phyloP scores from a whole-genome alignment of 2,888 invertebrate species.

The Yponomeuta plumbellus region DNA sequence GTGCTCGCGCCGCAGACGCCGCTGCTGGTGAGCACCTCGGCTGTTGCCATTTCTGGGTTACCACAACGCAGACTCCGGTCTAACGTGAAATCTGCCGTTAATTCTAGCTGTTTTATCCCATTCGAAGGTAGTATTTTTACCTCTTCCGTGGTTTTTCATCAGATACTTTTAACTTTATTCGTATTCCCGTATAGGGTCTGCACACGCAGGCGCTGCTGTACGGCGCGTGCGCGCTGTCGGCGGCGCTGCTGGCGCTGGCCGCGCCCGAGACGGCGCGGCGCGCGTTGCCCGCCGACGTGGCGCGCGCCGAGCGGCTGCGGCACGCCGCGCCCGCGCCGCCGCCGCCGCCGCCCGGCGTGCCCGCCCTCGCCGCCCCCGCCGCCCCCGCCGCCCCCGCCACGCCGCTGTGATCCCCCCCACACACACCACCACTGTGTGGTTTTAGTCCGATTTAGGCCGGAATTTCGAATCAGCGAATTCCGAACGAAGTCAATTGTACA shows the following conservation, averaged over 20 bases:
- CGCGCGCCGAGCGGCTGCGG: slow-evolving; percentile 58
- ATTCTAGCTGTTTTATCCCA: too few species aligned
- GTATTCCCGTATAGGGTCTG: slow-evolving; percentile 34
- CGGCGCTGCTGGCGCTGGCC: slow-evolving; percentile 71
- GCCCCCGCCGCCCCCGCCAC: slow-evolving; percentile 17
- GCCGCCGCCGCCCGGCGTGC: slow-evolving; percentile 18
- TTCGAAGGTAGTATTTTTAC: too few species aligned
- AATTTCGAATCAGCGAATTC: too few species aligned
- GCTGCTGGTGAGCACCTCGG: slow-evolving; percentile 20
- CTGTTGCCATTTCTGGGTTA: too few species aligned
- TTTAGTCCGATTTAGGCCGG: too few species aligned
- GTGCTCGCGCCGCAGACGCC: slow-evolving; percentile 83
- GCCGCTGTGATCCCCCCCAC: too few species aligned
- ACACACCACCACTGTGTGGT: too few species aligned
- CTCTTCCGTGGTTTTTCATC: too few species aligned
- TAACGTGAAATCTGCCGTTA: too few species aligned
- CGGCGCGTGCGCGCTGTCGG: slow-evolving; percentile 50
- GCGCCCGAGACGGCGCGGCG: slow-evolving; percentile 78
- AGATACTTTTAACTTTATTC: too few species aligned
- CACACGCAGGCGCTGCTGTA: slow-evolving; percentile 64
- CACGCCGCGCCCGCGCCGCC: slow-evolving; percentile 19
- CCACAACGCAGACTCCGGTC: too few species aligned
- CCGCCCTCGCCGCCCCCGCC: slow-evolving; percentile 22
- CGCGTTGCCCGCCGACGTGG: slow-evolving; percentile 70
- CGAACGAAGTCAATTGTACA: too few species aligned